Evolutionary conservation across 1,140 invertebrate species (phyloP), one percentile per base, ranked within the genome.

Genomic region (Ooceraea biroi): DNA sequence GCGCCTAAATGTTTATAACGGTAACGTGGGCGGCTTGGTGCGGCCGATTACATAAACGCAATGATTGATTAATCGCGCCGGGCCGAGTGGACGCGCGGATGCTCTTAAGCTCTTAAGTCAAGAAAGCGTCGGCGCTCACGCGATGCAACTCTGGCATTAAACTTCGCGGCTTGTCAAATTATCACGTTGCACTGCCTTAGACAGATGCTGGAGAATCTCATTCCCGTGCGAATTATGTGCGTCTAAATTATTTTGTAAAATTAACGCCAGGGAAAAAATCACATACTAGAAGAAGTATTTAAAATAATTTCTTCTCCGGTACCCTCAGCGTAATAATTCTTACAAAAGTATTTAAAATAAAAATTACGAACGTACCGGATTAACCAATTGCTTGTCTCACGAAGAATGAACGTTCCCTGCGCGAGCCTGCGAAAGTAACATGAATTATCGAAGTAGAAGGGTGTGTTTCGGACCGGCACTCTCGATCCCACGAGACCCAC

Each of bases 91-190:
- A 19, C 41, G 63, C 46, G 55, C 52, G 83, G 63, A 77, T 63
- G 61, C 30, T 82, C 30, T 85, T n/a, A n/a, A n/a, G n/a, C n/a
- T 72, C 85, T 86, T 86, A 83, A n/a, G 69, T 44, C 63, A 57
- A 72, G 77, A 48, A 83, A 61, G 44, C 48, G 44, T 36, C 46
- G 27, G 30, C 61, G 50, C 27, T 55, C 57, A 61, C 71, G 77
- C 80, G 85, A 87, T 84, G 36, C 2, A 36, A 78, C 41, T 58
- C 57, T 0, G 76, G 69, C 27, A 71, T 58, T 80, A 80, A 36
- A 7, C 36, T 7, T 57, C 76, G 25, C 17, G n/a, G 22, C 41
- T 22, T 11, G 12, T 3, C 55, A 71, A 71, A 36, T 80, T 44
- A 27, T 68, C 36, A 36, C 36, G 36, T 36, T 55, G 10, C 7